These are phyloP conservation scores for Rhodophaea formosa DNA, from an alignment of 2,888 invertebrate species.

Conservation along the genomic window DNA sequence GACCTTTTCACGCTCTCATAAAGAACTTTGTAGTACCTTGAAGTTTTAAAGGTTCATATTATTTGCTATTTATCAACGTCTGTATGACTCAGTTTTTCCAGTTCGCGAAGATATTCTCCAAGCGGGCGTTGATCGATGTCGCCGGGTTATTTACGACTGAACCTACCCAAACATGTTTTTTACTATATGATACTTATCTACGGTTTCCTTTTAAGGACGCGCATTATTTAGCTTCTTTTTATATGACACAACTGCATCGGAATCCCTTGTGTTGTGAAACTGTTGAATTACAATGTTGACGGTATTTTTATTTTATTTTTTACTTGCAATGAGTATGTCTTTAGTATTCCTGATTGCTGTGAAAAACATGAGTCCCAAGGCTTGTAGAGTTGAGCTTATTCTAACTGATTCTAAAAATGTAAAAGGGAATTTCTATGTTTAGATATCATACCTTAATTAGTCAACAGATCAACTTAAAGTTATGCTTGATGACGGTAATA, in stretches of 20 bases:
- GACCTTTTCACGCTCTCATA: no score
- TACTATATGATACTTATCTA: constrained; percentile 19
- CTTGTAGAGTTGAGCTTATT: no score
- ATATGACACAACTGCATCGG: constrained; percentile 4
- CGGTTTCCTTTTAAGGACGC: constrained; percentile 14
- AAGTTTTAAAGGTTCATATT: no score
- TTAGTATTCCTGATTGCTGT: no score
- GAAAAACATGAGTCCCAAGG: no score
- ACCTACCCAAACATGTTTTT: constrained; percentile 20
- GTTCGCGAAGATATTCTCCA: constrained; percentile 24
- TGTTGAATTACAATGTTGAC: not conserved
- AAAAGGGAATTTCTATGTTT: no score
- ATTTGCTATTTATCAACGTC: not conserved
- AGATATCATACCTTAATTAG: no score
- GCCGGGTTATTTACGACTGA: constrained; percentile 17
- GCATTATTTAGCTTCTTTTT: constrained; percentile 11
- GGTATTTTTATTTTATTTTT: constrained; percentile 15
- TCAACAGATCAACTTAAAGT: no score
- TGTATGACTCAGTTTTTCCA: not conserved
- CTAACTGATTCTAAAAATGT: no score
- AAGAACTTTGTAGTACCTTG: no score
- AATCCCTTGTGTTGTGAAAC: constrained; percentile 7
- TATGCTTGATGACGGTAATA: no score
- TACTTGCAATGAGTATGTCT: no score
- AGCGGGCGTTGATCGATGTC: constrained; percentile 26